Evolutionary conservation across 1,140 invertebrate species (phyloP).

Genomic region (Brachionus asplanchnoidis): DNA sequence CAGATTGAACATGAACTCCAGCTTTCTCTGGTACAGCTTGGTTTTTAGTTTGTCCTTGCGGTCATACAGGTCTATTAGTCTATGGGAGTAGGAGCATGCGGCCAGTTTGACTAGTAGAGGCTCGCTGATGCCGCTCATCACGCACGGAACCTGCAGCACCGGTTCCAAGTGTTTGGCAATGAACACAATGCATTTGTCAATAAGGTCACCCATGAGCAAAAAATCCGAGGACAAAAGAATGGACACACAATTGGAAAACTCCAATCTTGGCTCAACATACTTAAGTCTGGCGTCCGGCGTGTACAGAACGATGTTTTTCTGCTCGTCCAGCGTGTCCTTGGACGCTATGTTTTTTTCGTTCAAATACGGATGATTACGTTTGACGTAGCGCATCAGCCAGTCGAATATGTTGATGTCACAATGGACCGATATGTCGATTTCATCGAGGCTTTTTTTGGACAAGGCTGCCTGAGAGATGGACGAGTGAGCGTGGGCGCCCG

Average conservation of each 20-base stretch:
- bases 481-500: not conserved
- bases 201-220: slow-evolving; percentile 80
- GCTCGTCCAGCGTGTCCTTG: not conserved
- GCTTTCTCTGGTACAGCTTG: slow-evolving; percentile 73
- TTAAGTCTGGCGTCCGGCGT: slow-evolving; percentile 10
- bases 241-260: slow-evolving; percentile 77
- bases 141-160: slow-evolving; percentile 70
- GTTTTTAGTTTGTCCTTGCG: slow-evolving; percentile 77
- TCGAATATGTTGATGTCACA: slow-evolving; percentile 88
- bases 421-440: slow-evolving; percentile 91
- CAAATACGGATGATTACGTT: slow-evolving; percentile 64
- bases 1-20: slow-evolving; percentile 67
- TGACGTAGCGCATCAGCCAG: slow-evolving; percentile 90
- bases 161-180: slow-evolving; percentile 74
- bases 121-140: slow-evolving; percentile 75
- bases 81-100: slow-evolving; percentile 64
- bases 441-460: slow-evolving; percentile 61
- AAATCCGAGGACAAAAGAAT: slow-evolving; percentile 88
- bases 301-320: slow-evolving; percentile 15
- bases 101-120: slow-evolving; percentile 66
- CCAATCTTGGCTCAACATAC: slow-evolving; percentile 54
- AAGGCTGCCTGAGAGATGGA: not conserved
- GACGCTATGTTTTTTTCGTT: slow-evolving; percentile 49
- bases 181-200: slow-evolving; percentile 73
- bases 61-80: slow-evolving; percentile 71